Percentiles rank a stretch among this genome's conserved stretches.
Evolutionary conservation across 2,113 vertebrate species (phyloP).

Genomic region (Kryptolebias marmoratus): DNA sequence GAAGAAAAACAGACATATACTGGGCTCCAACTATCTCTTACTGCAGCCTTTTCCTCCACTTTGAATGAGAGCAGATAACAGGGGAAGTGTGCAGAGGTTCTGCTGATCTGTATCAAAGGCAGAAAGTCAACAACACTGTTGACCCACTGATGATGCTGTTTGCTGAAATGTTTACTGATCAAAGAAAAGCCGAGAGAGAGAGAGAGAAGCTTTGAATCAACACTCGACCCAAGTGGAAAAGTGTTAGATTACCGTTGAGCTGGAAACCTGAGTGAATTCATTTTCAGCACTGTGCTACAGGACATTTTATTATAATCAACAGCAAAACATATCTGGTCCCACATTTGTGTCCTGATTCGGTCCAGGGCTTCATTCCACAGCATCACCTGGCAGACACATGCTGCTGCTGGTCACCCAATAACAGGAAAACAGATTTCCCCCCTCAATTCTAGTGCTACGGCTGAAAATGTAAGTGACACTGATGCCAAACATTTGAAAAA

Average conservation of each 20-base stretch:
- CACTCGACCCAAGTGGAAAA: slow-evolving; percentile 25
- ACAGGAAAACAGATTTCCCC: slow-evolving; percentile 9
- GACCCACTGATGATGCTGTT: slow-evolving; percentile 22
- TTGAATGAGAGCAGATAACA: slow-evolving; percentile 1
- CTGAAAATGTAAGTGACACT: neutral
- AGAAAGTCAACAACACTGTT: slow-evolving; percentile 46
- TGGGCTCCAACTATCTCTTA: neutral
- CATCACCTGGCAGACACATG: slow-evolving; percentile 56
- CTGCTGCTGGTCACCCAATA: slow-evolving; percentile 1
- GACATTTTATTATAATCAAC: neutral
- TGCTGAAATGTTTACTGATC: slow-evolving; percentile 40
- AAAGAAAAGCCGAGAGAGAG: slow-evolving; percentile 21
- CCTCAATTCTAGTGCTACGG: neutral
- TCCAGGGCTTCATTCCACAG: slow-evolving; percentile 19
- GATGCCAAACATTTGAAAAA: too few species aligned
- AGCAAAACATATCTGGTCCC: slow-evolving; percentile 32
- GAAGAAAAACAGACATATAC: neutral
- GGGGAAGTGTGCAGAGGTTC: slow-evolving; percentile 13
- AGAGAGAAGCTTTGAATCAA: slow-evolving; percentile 32
- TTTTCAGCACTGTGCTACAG: neutral
- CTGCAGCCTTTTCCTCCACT: slow-evolving; percentile 12
- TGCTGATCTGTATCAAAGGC: slow-evolving; percentile 51
- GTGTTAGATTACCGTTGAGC: slow-evolving; percentile 8
- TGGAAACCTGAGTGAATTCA: neutral
- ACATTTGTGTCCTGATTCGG: slow-evolving; percentile 52